These are phyloP conservation scores for Leptinotarsa tumamoca DNA, from an alignment of 2,888 invertebrate species.

Conservation along the genomic window DNA sequence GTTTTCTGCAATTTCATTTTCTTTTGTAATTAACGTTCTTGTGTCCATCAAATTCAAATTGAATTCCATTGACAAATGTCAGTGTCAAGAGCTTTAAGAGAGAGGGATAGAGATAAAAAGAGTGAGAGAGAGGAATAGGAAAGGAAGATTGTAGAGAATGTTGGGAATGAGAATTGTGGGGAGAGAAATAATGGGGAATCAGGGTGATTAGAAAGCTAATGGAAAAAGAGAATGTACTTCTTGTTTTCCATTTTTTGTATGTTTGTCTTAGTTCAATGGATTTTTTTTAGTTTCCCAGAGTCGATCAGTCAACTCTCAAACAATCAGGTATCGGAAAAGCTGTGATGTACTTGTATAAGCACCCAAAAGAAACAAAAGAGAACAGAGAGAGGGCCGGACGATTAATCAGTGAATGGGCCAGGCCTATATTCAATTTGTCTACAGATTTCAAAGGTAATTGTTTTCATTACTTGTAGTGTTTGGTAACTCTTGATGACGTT, in stretches of 20 bases:
- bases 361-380: conserved; percentile 94
- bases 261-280: too few species aligned
- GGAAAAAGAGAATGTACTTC: too few species aligned
- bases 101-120: background rate
- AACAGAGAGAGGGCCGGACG: conserved; percentile 92
- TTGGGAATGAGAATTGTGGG: background rate
- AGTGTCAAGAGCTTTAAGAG: background rate
- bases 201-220: too few species aligned
- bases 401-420: conserved; percentile 96
- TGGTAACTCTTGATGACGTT: too few species aligned
- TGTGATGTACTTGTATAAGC: conserved; percentile 99
- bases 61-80: too few species aligned
- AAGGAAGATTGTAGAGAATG: background rate
- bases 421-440: conserved; percentile 96
- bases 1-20: too few species aligned
- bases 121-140: background rate
- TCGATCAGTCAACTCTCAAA: conserved; percentile 90
- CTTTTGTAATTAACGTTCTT: too few species aligned
- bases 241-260: too few species aligned
- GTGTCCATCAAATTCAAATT: too few species aligned
- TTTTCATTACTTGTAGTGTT: too few species aligned
- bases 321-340: conserved; percentile 98
- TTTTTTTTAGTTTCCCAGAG: conserved; percentile 81
- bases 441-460: conserved; percentile 82
- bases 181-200: background rate